These are phyloP conservation scores for Solenopsis fugax DNA, from an alignment of 1,140 invertebrate species.

Conservation along the genomic window DNA sequence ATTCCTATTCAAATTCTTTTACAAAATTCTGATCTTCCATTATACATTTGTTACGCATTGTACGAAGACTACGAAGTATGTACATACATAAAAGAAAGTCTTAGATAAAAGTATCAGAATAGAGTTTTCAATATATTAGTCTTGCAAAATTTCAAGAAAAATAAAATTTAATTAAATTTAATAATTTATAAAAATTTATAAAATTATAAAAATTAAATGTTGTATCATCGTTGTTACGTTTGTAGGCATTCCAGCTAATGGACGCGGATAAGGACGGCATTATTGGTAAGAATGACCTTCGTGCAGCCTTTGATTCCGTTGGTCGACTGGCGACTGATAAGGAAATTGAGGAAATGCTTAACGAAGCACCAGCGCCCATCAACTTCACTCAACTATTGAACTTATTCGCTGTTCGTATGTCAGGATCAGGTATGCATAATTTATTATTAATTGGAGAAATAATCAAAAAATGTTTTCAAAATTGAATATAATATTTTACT, in stretches of 20 bases:
- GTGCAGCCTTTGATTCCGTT: constrained; percentile 97
- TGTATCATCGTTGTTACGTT: background rate
- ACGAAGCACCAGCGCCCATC: constrained; percentile 96
- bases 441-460: background rate
- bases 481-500: background rate
- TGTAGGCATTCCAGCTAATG: constrained; percentile 98
- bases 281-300: constrained; percentile 98
- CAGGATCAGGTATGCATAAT: constrained; percentile 84
- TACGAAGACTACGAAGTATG: no score
- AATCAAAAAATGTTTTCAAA: background rate
- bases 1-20: background rate
- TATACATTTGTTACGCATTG: background rate
- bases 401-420: constrained; percentile 96
- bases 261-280: constrained; percentile 99
- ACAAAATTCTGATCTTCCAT: background rate
- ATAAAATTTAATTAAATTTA: no score
- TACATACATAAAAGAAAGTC: no score
- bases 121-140: background rate
- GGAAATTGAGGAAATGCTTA: constrained; percentile 96
- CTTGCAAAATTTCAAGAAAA: background rate
- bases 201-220: no score
- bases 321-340: constrained; percentile 96
- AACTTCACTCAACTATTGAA: constrained; percentile 98
- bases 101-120: background rate
- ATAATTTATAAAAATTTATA: no score